A percentile compares a stretch with the other conserved stretches of the same genome.
Conservation (phyloP, 2,888 invertebrate genomes). For the Mesoligia furuncula region DNA sequence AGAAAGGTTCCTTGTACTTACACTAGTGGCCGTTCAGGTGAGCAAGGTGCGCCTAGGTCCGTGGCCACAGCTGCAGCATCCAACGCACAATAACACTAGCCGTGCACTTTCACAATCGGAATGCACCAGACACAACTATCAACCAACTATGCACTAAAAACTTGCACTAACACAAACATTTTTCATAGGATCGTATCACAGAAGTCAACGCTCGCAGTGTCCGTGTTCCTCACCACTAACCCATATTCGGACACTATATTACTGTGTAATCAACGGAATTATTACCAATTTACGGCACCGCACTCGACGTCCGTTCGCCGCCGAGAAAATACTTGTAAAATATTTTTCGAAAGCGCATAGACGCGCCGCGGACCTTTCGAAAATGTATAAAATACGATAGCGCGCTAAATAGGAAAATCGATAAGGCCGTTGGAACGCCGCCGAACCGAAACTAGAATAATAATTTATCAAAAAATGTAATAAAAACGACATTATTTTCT, state of each 20-base stretch:
- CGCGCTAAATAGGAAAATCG: conserved; percentile 89
- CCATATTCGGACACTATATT: conserved; percentile 88
- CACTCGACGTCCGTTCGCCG: conserved; percentile 86
- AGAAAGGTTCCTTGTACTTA: conserved; percentile 72
- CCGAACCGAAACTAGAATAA: conserved; percentile 88
- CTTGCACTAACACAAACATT: conserved; percentile 77
- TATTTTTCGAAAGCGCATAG: conserved; percentile 89
- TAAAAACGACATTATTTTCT: conserved; percentile 90
- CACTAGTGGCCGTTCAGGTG: conserved; percentile 67
- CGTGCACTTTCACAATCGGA: conserved; percentile 85
- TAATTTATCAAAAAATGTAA: conserved; percentile 90
- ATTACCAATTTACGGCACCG: conserved; percentile 88
- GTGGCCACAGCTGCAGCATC: conserved; percentile 75
- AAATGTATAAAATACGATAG: conserved; percentile 88
- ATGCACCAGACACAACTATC: conserved; percentile 79
- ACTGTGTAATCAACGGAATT: conserved; percentile 89
- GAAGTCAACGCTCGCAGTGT: conserved; percentile 79
- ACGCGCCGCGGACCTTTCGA: conserved; percentile 87
- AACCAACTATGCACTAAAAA: conserved; percentile 83
- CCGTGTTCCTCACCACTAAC: conserved; percentile 85
- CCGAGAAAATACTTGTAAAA: conserved; percentile 86
- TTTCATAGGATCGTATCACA: conserved; percentile 75
- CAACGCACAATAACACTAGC: conserved; percentile 84
- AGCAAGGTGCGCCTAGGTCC: conserved; percentile 57
- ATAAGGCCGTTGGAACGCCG: conserved; percentile 85